Evolutionary conservation across 2,113 vertebrate species (phyloP).

Genomic region (Stictonetta naevosa): DNA sequence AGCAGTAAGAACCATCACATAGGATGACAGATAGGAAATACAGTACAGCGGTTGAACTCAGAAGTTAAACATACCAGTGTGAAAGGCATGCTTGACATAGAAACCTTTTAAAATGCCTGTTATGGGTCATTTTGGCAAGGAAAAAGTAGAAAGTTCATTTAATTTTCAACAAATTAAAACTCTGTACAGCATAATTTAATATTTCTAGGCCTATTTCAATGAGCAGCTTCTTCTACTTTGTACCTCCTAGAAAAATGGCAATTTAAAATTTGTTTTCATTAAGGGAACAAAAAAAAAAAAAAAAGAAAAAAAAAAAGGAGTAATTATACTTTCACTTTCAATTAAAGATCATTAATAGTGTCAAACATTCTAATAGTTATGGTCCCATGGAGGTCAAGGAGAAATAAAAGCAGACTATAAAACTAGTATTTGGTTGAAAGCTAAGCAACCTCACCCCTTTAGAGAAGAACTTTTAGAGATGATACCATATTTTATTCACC

Average conservation of each 20-base stretch:
- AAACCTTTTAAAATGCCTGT: neutral
- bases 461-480: neutral
- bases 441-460: neutral
- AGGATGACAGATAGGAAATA: neutral
- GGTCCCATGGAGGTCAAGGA: neutral
- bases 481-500: neutral
- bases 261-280: neutral
- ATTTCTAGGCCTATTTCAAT: neutral
- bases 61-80: neutral
- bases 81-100: neutral
- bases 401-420: neutral
- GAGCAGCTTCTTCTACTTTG: neutral
- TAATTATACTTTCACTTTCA: neutral
- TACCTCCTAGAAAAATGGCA: neutral
- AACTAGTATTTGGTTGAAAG: neutral
- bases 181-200: neutral
- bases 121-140: neutral
- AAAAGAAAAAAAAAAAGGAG: neutral
- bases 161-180: neutral
- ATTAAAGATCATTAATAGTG: neutral
- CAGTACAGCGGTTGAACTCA: neutral
- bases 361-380: neutral
- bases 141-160: neutral
- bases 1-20: neutral
- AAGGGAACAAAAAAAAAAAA: neutral